A percentile compares a stretch with the other conserved stretches of the same genome.
Conservation (phyloP, 1,140 invertebrate species). For the Aphidius ervi region DNA sequence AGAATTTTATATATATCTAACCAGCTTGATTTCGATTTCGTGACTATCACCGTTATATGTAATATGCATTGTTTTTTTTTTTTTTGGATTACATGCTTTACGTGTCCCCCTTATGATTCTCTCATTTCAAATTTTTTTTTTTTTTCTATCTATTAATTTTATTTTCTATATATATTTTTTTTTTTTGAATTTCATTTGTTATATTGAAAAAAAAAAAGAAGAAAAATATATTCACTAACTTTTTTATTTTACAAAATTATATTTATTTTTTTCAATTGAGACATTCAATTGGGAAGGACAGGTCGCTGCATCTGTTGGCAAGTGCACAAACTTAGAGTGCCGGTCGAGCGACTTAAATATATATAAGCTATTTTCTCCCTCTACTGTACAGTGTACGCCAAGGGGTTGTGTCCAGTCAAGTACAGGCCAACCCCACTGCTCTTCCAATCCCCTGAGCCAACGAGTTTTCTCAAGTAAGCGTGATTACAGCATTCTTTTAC, state of each 20-base stretch:
- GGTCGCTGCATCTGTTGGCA: conserved; percentile 35
- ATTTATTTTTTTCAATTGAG: background rate
- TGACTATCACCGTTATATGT: conserved; percentile 46
- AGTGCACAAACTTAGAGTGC: conserved; percentile 26
- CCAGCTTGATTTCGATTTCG: conserved; percentile 38
- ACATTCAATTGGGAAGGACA: conserved; percentile 20
- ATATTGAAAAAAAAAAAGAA: background rate
- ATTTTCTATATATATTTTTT: background rate
- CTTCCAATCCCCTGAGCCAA: too few species aligned
- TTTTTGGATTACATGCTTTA: conserved; percentile 17
- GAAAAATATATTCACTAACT: background rate
- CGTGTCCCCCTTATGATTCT: conserved; percentile 6
- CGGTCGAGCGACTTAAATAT: background rate
- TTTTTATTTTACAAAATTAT: background rate
- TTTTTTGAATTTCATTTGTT: background rate
- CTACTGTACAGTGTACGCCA: background rate
- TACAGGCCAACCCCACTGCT: conserved; percentile 7
- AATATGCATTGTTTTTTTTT: conserved; percentile 6
- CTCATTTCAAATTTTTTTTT: background rate
- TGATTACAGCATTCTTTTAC: conserved; percentile 17
- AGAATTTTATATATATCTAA: conserved; percentile 32
- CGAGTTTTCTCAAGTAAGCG: background rate
- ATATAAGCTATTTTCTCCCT: conserved; percentile 2
- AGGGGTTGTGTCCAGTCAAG: conserved; percentile 23
- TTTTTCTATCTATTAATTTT: conserved; percentile 19